Conservation (phyloP, 2,113 vertebrate species). For the Podarcis cretensis region DNA sequence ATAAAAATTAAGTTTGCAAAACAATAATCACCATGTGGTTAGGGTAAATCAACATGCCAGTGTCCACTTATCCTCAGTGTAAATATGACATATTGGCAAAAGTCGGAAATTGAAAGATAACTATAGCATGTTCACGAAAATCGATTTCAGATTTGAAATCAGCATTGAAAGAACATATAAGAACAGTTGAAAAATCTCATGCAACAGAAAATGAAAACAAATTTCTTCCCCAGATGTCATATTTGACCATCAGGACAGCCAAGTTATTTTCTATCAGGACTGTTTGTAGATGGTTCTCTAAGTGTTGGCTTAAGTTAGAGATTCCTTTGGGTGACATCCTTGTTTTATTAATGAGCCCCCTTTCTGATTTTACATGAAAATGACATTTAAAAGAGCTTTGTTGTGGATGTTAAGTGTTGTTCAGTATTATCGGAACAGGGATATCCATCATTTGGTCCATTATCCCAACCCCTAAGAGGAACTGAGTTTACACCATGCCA, state of each 20-base stretch:
- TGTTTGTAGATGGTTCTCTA: constrained; percentile 22
- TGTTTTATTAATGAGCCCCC: constrained; percentile 58
- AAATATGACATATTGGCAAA: too few species aligned
- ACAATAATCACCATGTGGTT: too few species aligned
- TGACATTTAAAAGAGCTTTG: constrained; percentile 33
- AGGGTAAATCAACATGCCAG: too few species aligned
- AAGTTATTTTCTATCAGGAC: constrained; percentile 41
- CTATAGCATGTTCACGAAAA: too few species aligned
- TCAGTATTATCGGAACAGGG: not conserved
- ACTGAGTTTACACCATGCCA: not conserved
- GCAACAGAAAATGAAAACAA: too few species aligned
- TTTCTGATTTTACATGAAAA: constrained; percentile 47
- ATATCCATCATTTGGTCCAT: constrained; percentile 11
- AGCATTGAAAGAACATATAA: too few species aligned
- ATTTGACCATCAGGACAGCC: constrained; percentile 37
- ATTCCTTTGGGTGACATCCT: constrained; percentile 43
- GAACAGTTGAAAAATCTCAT: too few species aligned
- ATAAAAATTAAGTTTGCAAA: too few species aligned
- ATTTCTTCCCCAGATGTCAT: not conserved
- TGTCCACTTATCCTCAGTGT: too few species aligned
- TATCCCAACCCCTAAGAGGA: constrained; percentile 8
- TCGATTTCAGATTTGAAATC: too few species aligned
- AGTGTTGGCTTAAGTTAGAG: constrained; percentile 35
- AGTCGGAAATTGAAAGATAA: too few species aligned
- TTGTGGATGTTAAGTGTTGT: constrained; percentile 32